Base-by-base conservation (phyloP, 2,888 invertebrate species). In the Capitulum mitella region DNA sequence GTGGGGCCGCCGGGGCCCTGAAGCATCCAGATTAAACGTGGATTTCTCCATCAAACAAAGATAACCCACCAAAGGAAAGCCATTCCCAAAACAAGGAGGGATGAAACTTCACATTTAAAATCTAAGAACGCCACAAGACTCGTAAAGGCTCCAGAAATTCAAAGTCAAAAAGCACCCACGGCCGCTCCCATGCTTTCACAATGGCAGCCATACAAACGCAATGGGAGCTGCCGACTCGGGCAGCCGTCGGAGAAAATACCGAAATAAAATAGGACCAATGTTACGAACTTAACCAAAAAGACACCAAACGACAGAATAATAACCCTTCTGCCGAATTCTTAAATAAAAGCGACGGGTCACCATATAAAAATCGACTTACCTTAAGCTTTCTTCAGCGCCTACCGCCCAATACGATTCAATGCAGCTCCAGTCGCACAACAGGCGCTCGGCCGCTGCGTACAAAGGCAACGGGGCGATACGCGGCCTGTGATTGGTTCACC, bases 121-220 rank as follows among this genome's bases (percentile, higher is more conserved):
- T 32, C 61, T 34, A 61, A 14, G 29, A 32, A 61, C 29, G 14
- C 32, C 14, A 1, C 3, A 16, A 5, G 5, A 22, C n/a, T 6
- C 3, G 5, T 10, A 16, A 26, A 54, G n/a, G 22, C 26, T 22
- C 26, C 5, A n/a, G n/a, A 54, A 54, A n/a, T n/a, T 3, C n/a
- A 19, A 3, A 37, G 8, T 16, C 22, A 70, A 70, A 70, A 70
- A 19, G n/a, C 70, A 70, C 70, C 70, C 22, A 6, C 70, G 37
- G 70, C 70, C 3, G 19, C 19, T 5, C 70, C 70, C 5, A 22
- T 32, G 37, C 37, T 37, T 70, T 70, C 34, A 70, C 70, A 70
- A 70, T 70, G 70, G 70, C 70, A 70, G 70, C 70, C 70, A 37
- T 70, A 32, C 70, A 34, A 70, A 70, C 19, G 37, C 70, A 70